Evolutionary conservation across 2,888 invertebrate species (phyloP).

Genomic region (Habroteleia sp.): DNA sequence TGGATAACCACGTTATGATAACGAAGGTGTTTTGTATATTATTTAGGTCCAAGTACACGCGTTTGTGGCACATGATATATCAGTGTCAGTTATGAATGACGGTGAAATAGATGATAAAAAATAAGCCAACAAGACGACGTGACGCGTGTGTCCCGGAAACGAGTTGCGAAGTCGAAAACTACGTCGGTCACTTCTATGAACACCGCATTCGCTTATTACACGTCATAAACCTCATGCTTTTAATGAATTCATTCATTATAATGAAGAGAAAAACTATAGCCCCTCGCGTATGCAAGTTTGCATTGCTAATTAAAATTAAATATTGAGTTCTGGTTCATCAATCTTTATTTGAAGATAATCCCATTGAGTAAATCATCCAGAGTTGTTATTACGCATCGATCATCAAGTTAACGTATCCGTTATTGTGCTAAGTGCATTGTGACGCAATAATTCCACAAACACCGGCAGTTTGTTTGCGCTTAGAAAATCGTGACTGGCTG

Average conservation of each 20-base stretch:
- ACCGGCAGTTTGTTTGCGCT: constrained; percentile 36
- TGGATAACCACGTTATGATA: constrained; percentile 13
- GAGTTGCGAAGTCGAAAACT: constrained; percentile 10
- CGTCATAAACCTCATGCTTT: constrained; percentile 6
- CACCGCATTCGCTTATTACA: constrained; percentile 8
- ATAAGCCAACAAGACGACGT: constrained; percentile 35
- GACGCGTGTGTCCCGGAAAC: constrained; percentile 35
- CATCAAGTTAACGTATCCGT: constrained; percentile 19
- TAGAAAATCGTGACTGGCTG: constrained; percentile 34
- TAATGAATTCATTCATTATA: constrained; percentile 10
- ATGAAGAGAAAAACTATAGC: neutral
- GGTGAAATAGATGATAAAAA: constrained; percentile 42
- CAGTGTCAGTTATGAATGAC: constrained; percentile 26
- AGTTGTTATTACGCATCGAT: constrained; percentile 36
- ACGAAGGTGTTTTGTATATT: constrained; percentile 22
- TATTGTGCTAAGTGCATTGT: constrained; percentile 26
- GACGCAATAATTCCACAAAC: constrained; percentile 42
- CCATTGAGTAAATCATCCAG: constrained; percentile 23
- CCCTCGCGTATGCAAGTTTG: constrained; percentile 12
- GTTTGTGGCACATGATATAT: constrained; percentile 21
- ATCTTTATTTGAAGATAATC: constrained; percentile 48
- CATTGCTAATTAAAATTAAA: constrained; percentile 44
- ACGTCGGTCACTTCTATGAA: constrained; percentile 26
- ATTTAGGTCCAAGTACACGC: constrained; percentile 6
- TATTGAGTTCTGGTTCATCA: constrained; percentile 24